Evolutionary conservation across 2,797 vertebrate genomes (phyloP), one percentile per base, ranked within the genome.

Genomic region (Podargus strigoides): DNA sequence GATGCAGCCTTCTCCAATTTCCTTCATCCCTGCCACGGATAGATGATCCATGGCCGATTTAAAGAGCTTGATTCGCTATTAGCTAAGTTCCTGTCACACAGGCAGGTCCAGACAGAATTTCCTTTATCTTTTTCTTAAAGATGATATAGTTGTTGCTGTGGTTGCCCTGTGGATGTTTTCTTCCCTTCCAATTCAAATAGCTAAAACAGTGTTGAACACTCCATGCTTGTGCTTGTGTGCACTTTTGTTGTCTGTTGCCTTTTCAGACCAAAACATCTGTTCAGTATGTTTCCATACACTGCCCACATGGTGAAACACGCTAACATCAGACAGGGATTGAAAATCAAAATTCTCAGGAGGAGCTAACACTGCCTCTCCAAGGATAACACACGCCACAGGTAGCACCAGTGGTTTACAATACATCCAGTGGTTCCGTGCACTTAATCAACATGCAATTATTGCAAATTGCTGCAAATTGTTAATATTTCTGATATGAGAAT

Each of bases 281-380:
- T 92, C 69, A 87, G 50, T 78, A 88, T 74, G 58, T 87, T 95
- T 96, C 64, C 73, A 36, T 93, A 88, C 28, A 50, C 84, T 73
- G 36, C 42, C 74, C 93, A 81, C 64, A 70, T 4, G 8, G 77
- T 70, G 42, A 90, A 89, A 83, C 89, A 80, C 91, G 74, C 56
- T 26, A 55, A 81, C 14, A 32, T 46, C 84, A 85, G 74, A 94
- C 83, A 93, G 21, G 68, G 77, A 93, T 5, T 80, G 89, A 94
- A 95, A 96, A 96, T 73, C 86, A 93, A 93, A 91, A 91, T 73
- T 37, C 86, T 92, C 55, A 49, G 56, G 44, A 91, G 93, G 85
- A 87, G 36, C 30, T 89, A 94, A 94, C 69, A 68, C 53, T 89
- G 80, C 68, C 93, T 90, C 80, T 95, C 89, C 93, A 93, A 90